Base-by-base conservation (phyloP, 2,888 invertebrate genomes). In the Sipha maydis region DNA sequence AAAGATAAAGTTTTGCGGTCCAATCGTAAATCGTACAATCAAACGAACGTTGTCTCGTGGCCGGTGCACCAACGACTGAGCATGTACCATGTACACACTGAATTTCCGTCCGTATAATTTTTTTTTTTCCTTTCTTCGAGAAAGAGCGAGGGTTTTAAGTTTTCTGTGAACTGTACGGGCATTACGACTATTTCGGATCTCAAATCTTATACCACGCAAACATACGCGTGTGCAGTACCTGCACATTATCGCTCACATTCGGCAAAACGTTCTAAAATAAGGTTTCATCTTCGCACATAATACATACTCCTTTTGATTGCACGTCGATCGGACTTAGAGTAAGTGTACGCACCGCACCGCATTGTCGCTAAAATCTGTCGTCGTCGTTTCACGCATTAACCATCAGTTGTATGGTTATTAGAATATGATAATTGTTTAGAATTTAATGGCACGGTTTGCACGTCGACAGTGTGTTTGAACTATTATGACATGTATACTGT, bases 1-100 rank as follows among this genome's bases (percentile, higher is more conserved):
- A 61, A 80, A 61, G 61, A 67, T 67, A 80, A 80, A 80, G 80
- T 80, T 80, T 67, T 34, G 31, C 54, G 7, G 79, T 79, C 38
- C 67, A 67, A 80, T 67, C 48, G 80, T 80, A 67, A 80, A 80
- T 67, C 80, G 67, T 67, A 38, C 79, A 61, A 34, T 34, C 34
- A 38, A 79, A 79, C n/a, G n/a, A 67, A 21, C 80, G n/a, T 34
- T 34, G 34, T 79, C 34, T 79, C 21, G 31, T 17, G 31, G 78
- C 78, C 48, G 8, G 56, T 28, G 78, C 77, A 4, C 77, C 5
- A 14, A 48, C 14, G 76, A 76, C n/a, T 31, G 77, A 77, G 9
- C 11, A 48, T 14, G 11, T 14, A 48, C 11, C 1, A n/a, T 14
- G 11, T 48, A 48, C 11, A 48, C 48, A 48, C 14, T 14, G 9